phyloP scores from a whole-genome alignment of 2,113 vertebrate genomes.

The Chaetodon auriga region DNA sequence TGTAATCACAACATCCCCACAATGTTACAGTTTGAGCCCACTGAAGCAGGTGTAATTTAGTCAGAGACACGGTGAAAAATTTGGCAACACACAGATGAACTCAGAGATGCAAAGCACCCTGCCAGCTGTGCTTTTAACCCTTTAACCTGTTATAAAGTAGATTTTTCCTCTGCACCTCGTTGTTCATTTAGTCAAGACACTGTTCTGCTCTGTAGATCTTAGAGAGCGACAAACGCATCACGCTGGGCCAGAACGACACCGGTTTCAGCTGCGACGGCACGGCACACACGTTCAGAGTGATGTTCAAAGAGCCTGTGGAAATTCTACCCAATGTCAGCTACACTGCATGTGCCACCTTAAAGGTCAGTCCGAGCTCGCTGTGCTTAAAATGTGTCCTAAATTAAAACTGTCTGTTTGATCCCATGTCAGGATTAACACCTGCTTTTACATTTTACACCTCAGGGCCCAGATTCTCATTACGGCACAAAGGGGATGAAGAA shows the following conservation, averaged over 20 bases:
- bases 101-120: neutral
- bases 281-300: conserved; percentile 92
- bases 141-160: neutral
- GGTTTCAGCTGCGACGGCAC: conserved; percentile 96
- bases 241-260: conserved; percentile 93
- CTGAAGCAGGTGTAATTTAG: neutral
- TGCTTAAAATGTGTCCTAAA: neutral
- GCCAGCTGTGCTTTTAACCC: neutral
- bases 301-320: conserved; percentile 96
- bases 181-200: conserved; percentile 1
- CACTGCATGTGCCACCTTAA: conserved; percentile 94
- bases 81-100: neutral
- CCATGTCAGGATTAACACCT: neutral
- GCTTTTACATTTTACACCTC: neutral
- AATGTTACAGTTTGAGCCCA: neutral
- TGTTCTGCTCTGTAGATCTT: conserved; percentile 86
- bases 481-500: conserved; percentile 96
- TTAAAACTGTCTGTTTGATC: neutral
- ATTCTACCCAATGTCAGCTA: conserved; percentile 93
- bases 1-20: neutral
- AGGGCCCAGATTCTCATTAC: conserved; percentile 96
- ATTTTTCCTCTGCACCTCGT: neutral
- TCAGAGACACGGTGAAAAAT: neutral
- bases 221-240: conserved; percentile 93
- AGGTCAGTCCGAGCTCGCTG: conserved; percentile 79